Base-by-base conservation (phyloP, 2,888 invertebrate genomes). In the Drosophila pseudotalamancana region DNA sequence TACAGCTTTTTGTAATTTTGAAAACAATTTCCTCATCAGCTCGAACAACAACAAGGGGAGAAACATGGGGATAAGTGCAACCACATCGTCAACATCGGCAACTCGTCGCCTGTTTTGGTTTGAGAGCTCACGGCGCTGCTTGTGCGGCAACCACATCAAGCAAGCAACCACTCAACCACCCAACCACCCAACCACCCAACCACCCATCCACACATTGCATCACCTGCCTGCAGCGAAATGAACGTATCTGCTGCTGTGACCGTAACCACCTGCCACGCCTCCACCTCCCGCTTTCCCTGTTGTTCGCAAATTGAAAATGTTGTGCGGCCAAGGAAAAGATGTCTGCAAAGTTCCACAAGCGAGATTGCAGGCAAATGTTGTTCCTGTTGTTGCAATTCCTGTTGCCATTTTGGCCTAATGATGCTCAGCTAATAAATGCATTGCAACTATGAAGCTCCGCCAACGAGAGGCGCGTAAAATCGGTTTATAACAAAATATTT, bases 11-110 rank as follows among this genome's bases (percentile, higher is more conserved):
- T 65, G 66, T 66, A 69, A 76, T 76, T 81, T 76, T 67, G 63
- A 78, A 82, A 83, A 83, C 86, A 83, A 86, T 83, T 86, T 83
- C 78, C 86, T 86, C 79, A 81, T 79, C 85, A 79, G 50, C 46
- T 23, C 29, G 63, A 72, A 6, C 31, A 57, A 16, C 60, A 54
- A 32, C 34, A 57, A 29, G 31, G 21, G 29, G 11, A 27, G 37
- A 48, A 50, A 57, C 54, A 49, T 39, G 53, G 49, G 31, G 34
- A 57, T 73, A 73, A 73, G 73, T 70, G 72, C 72, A 73, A 65
- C 80, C 64, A 75, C 70, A 77, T 65, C 78, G 74, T 84, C 77
- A 68, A 74, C 68, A 68, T 71, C 73, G 55, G 70, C 59, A 62
- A 63, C 49, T 67, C 70, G 64, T 64, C 68, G 62, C 78, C 77